These are phyloP conservation scores for Artemisiospiza belli DNA, from an alignment of 2,113 vertebrate species.

Conservation along the genomic window DNA sequence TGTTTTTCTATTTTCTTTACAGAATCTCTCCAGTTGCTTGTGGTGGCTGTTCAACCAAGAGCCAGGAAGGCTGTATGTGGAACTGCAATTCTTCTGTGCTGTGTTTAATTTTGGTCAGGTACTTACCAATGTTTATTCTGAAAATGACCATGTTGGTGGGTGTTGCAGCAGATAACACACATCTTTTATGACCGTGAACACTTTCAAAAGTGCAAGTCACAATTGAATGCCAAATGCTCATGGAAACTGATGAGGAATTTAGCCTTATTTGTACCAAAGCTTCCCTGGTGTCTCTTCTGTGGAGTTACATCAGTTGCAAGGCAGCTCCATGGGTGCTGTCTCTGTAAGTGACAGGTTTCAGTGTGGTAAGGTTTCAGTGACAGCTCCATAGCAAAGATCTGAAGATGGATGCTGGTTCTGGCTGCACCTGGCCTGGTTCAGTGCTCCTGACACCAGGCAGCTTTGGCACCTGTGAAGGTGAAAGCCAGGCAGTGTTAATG, in stretches of 20 bases:
- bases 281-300: background rate
- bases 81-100: constrained; percentile 95
- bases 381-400: background rate
- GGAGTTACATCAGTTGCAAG: background rate
- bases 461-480: background rate
- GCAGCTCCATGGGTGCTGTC: background rate
- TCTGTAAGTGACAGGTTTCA: too few relatives aligned
- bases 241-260: background rate
- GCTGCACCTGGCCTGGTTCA: background rate
- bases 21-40: constrained; percentile 94
- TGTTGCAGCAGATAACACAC: background rate
- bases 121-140: constrained; percentile 11
- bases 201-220: background rate
- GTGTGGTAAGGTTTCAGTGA: background rate
- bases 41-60: constrained; percentile 91
- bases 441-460: background rate
- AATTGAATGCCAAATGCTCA: background rate
- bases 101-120: constrained; percentile 96
- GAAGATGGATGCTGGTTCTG: background rate
- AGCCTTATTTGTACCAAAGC: background rate
- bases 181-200: background rate
- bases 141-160: background rate
- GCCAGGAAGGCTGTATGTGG: constrained; percentile 90
- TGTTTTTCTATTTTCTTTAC: background rate
- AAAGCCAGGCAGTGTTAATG: background rate